Base-by-base conservation (phyloP, 2,888 invertebrate species). In the Aleiodes testaceus region DNA sequence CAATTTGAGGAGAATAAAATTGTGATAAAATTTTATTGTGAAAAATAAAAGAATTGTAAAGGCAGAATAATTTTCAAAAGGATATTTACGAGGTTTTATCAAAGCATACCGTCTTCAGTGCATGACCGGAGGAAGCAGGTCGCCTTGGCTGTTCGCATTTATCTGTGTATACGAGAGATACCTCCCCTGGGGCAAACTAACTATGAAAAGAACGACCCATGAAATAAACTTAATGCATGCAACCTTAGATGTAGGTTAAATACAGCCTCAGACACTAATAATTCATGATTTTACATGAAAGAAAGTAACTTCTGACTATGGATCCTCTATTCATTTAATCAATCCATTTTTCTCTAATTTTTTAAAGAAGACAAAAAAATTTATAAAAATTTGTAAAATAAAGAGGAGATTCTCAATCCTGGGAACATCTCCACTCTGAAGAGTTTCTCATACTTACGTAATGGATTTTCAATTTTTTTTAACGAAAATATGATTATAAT, bases 371-470 rank as follows among this genome's bases (percentile, higher is more conserved):
- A 18, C 9, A 52, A 52, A 52, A 52, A 52, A 22, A 52, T 11
- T 6, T 22, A 26, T 26, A 26, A 3, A 5, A 52, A 44, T 42
- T 61, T 61, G 1, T 44, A 63, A 63, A 14, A 63, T 18, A 47
- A 45, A 20, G 9, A 63, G n/a, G 20, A n/a, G 45, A 45, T 44
- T 44, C 16, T 36, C 59, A 45, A 16, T 45, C 63, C 42, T 63
- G 44, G 45, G 44, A 63, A 63, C 52, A 52, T 52, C 9, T 52
- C n/a, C 4, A 20, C 52, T 52, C 52, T n/a, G 26, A 26, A 22
- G 22, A 52, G 52, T 63, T 63, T 63, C 47, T 18, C 63, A 63
- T 22, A 63, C 22, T 44, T 44, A n/a, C 12, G 22, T 44, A 42
- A 63, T 63, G 20, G n/a, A 5, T 4, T 7, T 42, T 11, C 1